Evolutionary conservation across 2,797 vertebrate genomes (phyloP).

Genomic region (Aselliscus stoliczkanus): DNA sequence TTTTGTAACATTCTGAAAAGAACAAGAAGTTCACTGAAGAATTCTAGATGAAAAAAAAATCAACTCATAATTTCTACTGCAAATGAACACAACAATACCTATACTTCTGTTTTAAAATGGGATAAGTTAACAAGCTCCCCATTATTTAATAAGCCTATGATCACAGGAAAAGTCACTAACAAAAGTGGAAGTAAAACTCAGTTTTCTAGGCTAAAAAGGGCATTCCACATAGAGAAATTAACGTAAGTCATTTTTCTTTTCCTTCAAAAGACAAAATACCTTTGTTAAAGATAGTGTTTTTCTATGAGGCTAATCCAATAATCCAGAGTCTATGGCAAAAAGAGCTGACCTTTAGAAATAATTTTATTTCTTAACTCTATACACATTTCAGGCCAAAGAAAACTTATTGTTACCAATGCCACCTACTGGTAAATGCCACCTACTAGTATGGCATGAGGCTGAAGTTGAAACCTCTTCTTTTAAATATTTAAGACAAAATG

Average conservation of each 20-base stretch:
- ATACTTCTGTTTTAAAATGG: background rate
- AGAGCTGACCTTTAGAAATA: background rate
- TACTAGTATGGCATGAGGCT: background rate
- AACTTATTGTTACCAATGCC: slow-evolving; percentile 32
- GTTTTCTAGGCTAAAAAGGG: background rate
- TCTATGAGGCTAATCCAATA: background rate
- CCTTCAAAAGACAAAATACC: background rate
- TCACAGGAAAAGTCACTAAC: slow-evolving; percentile 30
- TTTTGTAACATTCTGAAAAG: slow-evolving; percentile 92
- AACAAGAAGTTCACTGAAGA: slow-evolving; percentile 39
- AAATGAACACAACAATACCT: background rate
- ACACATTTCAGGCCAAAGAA: background rate
- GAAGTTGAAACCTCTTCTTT: slow-evolving; percentile 20
- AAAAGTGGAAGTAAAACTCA: background rate
- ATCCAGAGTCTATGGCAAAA: background rate
- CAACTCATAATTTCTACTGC: background rate
- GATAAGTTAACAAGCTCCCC: background rate
- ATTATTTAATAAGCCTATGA: slow-evolving; percentile 18
- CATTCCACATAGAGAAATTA: slow-evolving; percentile 26
- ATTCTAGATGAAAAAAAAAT: background rate
- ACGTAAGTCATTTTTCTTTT: background rate
- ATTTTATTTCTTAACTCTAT: background rate
- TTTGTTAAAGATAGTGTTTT: slow-evolving; percentile 15
- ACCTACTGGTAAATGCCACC: slow-evolving; percentile 52
- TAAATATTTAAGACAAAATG: slow-evolving; percentile 21